phyloP scores from a whole-genome alignment of 2,888 invertebrate genomes.

The Steromphala cineraria region DNA sequence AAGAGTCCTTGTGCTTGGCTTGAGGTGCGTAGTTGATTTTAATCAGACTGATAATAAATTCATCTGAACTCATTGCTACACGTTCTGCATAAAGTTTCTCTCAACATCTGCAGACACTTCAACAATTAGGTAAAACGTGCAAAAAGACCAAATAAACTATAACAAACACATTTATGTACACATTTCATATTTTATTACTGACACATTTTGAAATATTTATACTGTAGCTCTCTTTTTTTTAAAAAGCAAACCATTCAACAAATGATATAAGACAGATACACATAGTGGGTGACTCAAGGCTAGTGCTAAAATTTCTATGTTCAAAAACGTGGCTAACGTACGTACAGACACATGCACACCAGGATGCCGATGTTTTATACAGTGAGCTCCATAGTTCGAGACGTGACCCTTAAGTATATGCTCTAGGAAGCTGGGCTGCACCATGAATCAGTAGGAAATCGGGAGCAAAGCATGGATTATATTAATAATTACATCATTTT shows the following conservation, averaged over 20 bases:
- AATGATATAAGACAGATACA: constrained; percentile 25
- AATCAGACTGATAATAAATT: too few relatives aligned
- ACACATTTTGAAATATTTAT: constrained; percentile 25
- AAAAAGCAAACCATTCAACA: constrained; percentile 26
- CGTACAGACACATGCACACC: constrained; percentile 21
- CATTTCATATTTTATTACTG: constrained; percentile 23
- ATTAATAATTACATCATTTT: constrained; percentile 17
- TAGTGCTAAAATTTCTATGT: background rate
- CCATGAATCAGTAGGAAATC: constrained; percentile 4
- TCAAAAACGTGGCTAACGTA: background rate
- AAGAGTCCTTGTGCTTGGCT: too few relatives aligned
- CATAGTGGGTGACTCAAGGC: constrained; percentile 19
- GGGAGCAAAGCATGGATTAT: background rate
- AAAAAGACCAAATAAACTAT: background rate
- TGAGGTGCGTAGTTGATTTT: too few relatives aligned
- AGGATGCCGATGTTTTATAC: constrained; percentile 13
- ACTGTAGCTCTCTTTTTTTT: constrained; percentile 24
- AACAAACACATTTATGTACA: background rate
- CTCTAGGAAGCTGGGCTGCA: constrained; percentile 4
- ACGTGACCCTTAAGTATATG: constrained; percentile 21
- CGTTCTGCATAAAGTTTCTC: too few relatives aligned
- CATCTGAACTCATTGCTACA: too few relatives aligned
- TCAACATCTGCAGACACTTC: too few relatives aligned
- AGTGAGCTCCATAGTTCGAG: background rate
- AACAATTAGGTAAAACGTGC: background rate